Percentiles rank a stretch among this genome's conserved stretches.
Evolutionary conservation across 1,140 invertebrate species (phyloP).

Genomic region (Mya arenaria): DNA sequence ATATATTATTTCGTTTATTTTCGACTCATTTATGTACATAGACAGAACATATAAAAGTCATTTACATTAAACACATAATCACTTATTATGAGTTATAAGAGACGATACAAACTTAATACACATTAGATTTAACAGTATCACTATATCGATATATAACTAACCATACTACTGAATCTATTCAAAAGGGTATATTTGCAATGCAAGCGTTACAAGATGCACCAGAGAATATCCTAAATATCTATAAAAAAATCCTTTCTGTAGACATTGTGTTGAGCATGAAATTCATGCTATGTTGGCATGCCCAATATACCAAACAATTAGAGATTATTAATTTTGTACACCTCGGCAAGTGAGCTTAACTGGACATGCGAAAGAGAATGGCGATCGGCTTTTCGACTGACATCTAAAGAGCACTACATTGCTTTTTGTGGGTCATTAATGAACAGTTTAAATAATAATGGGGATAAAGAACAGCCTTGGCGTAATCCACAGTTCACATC

Average conservation of each 20-base stretch:
- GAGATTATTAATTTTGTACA: background rate
- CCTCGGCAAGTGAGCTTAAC: background rate
- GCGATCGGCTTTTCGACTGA: background rate
- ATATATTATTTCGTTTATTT: no score
- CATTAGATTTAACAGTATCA: background rate
- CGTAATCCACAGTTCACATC: background rate
- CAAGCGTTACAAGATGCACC: background rate
- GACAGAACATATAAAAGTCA: background rate
- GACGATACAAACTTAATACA: background rate
- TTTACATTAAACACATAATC: background rate
- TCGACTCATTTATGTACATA: background rate
- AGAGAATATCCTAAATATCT: background rate
- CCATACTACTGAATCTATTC: background rate
- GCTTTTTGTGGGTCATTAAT: slow-evolving; percentile 9
- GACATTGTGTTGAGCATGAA: background rate
- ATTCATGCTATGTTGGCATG: background rate
- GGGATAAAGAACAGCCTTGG: slow-evolving; percentile 2
- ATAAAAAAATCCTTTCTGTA: background rate
- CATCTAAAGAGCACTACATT: background rate
- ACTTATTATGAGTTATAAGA: background rate
- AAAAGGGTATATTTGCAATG: background rate
- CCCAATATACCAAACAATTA: background rate
- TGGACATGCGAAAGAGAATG: background rate
- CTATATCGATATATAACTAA: background rate
- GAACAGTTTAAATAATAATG: slow-evolving; percentile 10